Evolutionary conservation across 2,888 invertebrate species (phyloP), one percentile per base, ranked within the genome.

Genomic region (Caenorhabditis becei): DNA sequence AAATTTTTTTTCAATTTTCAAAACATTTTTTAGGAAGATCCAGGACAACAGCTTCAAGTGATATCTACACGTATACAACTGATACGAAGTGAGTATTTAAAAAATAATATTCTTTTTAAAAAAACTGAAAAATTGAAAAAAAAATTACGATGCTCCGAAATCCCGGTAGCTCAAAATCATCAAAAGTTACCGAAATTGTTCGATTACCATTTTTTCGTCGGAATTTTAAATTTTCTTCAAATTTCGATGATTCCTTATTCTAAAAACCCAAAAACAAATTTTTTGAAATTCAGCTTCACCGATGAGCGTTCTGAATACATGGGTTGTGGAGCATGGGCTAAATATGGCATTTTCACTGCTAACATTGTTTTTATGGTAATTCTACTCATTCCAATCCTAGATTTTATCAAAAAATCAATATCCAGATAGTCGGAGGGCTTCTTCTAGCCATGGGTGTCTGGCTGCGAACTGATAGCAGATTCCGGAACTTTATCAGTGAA

Each of bases 401-500:
- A 23, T 51, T 2, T 51, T 44, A n/a, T 41, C 10, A 61, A 61
- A 51, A 44, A 35, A 44, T 49, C 47, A 18, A 18, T 7, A 49
- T 80, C 69, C 32, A 89, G 89, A 75, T 88, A 16, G 90, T 91
- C 44, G 91, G 91, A 18, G 71, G 83, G 3, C 69, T 84, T 4
- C 66, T 87, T 4, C 26, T 91, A 44, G 86, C 87, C 0, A 75
- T 89, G 67, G 90, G 91, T 47, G 77, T 85, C 2, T 91, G 90
- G 90, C 81, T 91, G 18, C 78, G 89, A 44, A 86, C 87, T 11
- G 90, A 90, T 80, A 87, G 87, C 58, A 84, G 89, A 37, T 91
- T 91, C 72, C 78, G 90, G 16, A 87, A 90, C 41, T 91, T 91
- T 71, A 83, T 91, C 37, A 90, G 89, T 63, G 91, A 91, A 66